Base-by-base conservation (phyloP, 2,113 vertebrate genomes). In the Motacilla alba region DNA sequence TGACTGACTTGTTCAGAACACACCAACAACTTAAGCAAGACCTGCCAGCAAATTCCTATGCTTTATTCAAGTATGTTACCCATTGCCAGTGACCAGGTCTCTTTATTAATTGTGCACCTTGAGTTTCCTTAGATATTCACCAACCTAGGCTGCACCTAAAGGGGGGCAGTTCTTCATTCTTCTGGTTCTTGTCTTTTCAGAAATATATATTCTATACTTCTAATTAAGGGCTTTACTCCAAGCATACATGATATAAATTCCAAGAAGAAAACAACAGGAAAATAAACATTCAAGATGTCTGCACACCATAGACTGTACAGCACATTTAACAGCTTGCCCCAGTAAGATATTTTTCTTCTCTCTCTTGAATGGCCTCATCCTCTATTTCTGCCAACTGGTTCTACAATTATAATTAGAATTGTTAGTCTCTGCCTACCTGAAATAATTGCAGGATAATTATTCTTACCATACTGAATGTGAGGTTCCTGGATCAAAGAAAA, bases 391-490 rank as follows among this genome's bases (percentile, higher is more conserved):
- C 52, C 83, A 92, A 31, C 7, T 52, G 28, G 44, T 68, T 67
- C 66, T 88, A 79, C 28, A 70, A n/a, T 31, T 75, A 63, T 72
- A 88, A 85, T 90, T 59, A 82, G 20, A 7, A 10, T 67, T 75
- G 15, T 67, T 92, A 72, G 33, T 88, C 47, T 79, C 66, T 83
- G 35, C 26, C 58, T 91, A 85, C 80, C 49, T 72, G 79, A 75
- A 79, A 80, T 94, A 93, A 95, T 79, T 83, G 30, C 50, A 53
- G 37, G 47, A 56, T 80, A 93, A 90, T 88, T 90, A 83, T 41
- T 53, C 62, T 76, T 90, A 52, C 62, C 24, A 76, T 64, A 19
- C 39, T 37, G 33, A 87, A 56, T 6, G 76, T 30, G 53, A 94
- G 46, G 15, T 69, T 20, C 11, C n/a, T 50, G 30, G 13, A 75